Base-by-base conservation (phyloP, 2,888 invertebrate species). In the Lepidochrysops patricia region DNA sequence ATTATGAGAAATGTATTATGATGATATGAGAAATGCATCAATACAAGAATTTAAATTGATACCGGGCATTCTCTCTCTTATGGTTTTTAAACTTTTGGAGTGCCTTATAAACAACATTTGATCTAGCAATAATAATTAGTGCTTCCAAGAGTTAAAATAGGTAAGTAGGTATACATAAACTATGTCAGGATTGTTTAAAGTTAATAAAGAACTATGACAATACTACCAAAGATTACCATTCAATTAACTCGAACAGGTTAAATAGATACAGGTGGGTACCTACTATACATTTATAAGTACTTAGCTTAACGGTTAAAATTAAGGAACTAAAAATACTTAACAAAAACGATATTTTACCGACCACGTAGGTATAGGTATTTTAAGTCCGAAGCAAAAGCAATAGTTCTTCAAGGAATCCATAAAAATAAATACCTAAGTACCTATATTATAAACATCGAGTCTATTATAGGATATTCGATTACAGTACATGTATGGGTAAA, bases 1-100 rank as follows among this genome's bases (percentile, higher is more conserved):
- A 25, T 58, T 34, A 25, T 58, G 58, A 58, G 25, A 37, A 35
- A 57, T 32, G 32, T 54, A n/a, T n/a, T n/a, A n/a, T n/a, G n/a
- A n/a, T n/a, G n/a, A n/a, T n/a, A n/a, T n/a, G n/a, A n/a, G n/a
- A n/a, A n/a, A 49, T 27, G 29, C 23, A 13, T 32, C 27, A 54
- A 15, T 29, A 9, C 54, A 19, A 29, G 4, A 29, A 32, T 52
- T 6, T 27, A 2, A 27, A 52, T 27, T 15, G 9, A 9, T 13
- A 15, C 13, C 4, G 27, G 13, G 27, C 6, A 15, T 29, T 52
- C n/a, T 5, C 27, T 26, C 27, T n/a, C 15, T 15, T 5, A 37
- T n/a, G 15, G 15, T 43, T 9, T 43, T 7, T 15, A 7, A 15
- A 43, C n/a, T n/a, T n/a, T n/a, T n/a, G n/a, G n/a, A n/a, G n/a